Conservation (phyloP, 2,797 vertebrate genomes). For the Chrysolophus pictus region DNA sequence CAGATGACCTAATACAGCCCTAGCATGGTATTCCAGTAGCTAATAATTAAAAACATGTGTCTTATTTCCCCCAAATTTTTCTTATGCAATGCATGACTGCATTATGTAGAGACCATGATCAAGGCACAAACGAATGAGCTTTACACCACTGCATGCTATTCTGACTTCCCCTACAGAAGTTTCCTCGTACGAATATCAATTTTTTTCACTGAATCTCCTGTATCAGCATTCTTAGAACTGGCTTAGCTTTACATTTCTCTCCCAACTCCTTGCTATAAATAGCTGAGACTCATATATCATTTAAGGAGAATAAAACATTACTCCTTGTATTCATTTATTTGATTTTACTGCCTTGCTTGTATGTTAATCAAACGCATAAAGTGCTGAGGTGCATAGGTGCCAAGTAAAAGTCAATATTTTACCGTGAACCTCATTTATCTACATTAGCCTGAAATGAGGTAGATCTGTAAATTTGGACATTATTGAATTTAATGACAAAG, state of each 20-base stretch:
- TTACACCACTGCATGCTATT: conserved; percentile 30
- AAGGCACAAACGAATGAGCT: conserved; percentile 47
- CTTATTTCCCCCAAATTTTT: not conserved
- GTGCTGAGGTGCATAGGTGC: conserved; percentile 68
- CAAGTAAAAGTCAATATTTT: conserved; percentile 77
- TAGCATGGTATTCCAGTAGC: not conserved
- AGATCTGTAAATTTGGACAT: conserved; percentile 71
- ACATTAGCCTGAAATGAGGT: conserved; percentile 73
- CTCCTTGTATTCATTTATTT: conserved; percentile 64
- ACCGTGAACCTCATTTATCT: conserved; percentile 75
- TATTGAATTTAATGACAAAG: conserved; percentile 76
- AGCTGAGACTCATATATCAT: conserved; percentile 62
- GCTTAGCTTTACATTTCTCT: conserved; percentile 54
- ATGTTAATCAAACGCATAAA: conserved; percentile 77
- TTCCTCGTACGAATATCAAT: not conserved
- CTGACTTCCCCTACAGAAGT: conserved; percentile 43
- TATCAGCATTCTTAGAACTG: conserved; percentile 55
- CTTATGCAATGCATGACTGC: not conserved
- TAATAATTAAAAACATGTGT: not conserved
- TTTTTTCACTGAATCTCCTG: conserved; percentile 48
- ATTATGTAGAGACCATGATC: not conserved
- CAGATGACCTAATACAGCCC: not conserved
- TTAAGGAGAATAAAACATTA: conserved; percentile 65
- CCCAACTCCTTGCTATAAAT: conserved; percentile 36
- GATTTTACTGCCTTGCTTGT: conserved; percentile 57